Percentiles rank a stretch among this genome's conserved stretches.
Evolutionary conservation across 1,140 invertebrate species (phyloP).

Genomic region (Carposina sasakii): DNA sequence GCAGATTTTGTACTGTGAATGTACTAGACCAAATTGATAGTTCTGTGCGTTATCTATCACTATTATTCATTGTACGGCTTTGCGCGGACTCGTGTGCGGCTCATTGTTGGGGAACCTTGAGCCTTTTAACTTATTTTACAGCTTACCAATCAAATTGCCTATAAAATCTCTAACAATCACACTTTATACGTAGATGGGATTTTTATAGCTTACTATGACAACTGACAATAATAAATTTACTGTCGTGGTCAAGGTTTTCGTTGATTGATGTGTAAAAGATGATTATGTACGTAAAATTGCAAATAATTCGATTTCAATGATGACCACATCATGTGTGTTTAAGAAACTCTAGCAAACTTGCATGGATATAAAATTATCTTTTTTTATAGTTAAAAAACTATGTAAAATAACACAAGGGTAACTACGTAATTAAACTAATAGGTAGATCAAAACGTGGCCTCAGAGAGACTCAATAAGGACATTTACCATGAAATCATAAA

Average conservation of each 20-base stretch:
- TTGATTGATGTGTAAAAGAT: too few relatives aligned
- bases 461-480: conserved; percentile 42
- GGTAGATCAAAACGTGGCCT: conserved; percentile 57
- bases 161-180: conserved; percentile 53
- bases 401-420: conserved; percentile 61
- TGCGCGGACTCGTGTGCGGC: conserved; percentile 38
- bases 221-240: conserved; percentile 47
- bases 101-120: conserved; percentile 65
- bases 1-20: conserved; percentile 65
- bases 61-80: conserved; percentile 34
- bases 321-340: background rate
- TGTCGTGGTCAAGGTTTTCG: conserved; percentile 42
- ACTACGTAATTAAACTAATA: conserved; percentile 63
- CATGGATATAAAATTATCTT: too few relatives aligned
- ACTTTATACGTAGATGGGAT: conserved; percentile 41
- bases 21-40: conserved; percentile 65
- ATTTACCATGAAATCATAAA: conserved; percentile 57
- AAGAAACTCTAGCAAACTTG: too few relatives aligned
- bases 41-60: conserved; percentile 45
- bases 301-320: background rate
- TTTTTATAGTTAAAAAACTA: too few relatives aligned
- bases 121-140: conserved; percentile 58
- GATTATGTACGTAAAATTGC: conserved; percentile 5
- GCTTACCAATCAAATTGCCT: conserved; percentile 43
- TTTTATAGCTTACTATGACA: conserved; percentile 33